These are phyloP conservation scores for Sycophila sp. DNA, from an alignment of 1,140 invertebrate genomes.

Conservation along the genomic window DNA sequence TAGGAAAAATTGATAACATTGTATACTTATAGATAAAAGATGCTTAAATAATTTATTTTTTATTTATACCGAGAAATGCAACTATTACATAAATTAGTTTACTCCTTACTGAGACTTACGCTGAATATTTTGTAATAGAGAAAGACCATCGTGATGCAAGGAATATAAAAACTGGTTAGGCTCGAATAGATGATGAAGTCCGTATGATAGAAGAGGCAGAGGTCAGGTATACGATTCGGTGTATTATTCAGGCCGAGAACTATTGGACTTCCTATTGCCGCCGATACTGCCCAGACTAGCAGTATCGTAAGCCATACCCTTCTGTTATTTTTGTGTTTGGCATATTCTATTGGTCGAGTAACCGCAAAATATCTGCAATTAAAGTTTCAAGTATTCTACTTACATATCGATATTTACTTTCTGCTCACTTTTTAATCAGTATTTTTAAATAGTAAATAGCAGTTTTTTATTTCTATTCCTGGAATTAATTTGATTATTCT, in stretches of 20 bases:
- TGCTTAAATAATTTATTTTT: too few relatives aligned
- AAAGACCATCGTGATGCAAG: slow-evolving; percentile 98
- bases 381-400: too few relatives aligned
- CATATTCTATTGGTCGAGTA: slow-evolving; percentile 98
- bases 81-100: too few relatives aligned
- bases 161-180: slow-evolving; percentile 98
- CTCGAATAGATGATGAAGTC: slow-evolving; percentile 99
- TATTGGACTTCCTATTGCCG: slow-evolving; percentile 96
- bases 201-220: slow-evolving; percentile 96
- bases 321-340: slow-evolving; percentile 96
- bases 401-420: too few relatives aligned
- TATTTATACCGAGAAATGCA: too few relatives aligned
- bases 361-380: slow-evolving; percentile 93
- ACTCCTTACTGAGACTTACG: too few relatives aligned
- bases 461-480: too few relatives aligned
- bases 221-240: slow-evolving; percentile 77
- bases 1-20: too few relatives aligned
- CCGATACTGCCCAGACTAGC: slow-evolving; percentile 96
- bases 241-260: slow-evolving; percentile 95
- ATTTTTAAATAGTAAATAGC: too few relatives aligned
- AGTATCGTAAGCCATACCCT: slow-evolving; percentile 94
- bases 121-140: slow-evolving; percentile 98
- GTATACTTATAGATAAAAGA: too few relatives aligned
- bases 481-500: too few relatives aligned
- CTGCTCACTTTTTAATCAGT: too few relatives aligned